A percentile compares a stretch with the other conserved stretches of the same genome.
Evolutionary conservation across 1,140 invertebrate genomes (phyloP).

Genomic region (Aphelenchoides fujianensis): DNA sequence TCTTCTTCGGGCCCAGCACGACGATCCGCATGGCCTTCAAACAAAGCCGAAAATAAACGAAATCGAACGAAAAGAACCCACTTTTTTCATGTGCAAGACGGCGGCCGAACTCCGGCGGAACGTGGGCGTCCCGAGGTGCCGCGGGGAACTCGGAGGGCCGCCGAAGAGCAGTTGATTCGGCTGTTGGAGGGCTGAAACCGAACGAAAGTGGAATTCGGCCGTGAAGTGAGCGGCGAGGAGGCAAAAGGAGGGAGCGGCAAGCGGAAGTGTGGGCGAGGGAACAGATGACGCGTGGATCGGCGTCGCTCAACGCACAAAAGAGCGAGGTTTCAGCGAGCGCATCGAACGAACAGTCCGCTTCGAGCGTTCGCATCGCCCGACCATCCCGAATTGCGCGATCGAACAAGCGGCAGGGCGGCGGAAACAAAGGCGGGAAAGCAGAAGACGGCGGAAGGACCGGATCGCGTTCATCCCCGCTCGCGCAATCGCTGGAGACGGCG

Average conservation of each 20-base stretch:
- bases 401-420: no score
- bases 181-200: not conserved
- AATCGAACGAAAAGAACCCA: not conserved
- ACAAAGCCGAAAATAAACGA: no score
- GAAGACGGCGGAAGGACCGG: no score
- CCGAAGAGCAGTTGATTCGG: not conserved
- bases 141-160: not conserved
- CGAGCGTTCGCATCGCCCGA: no score
- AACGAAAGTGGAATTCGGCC: not conserved
- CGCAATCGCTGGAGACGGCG: no score
- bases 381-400: no score
- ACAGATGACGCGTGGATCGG: not conserved
- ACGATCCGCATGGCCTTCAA: slow-evolving; percentile 44
- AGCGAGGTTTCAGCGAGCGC: no score
- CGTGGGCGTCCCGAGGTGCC: not conserved
- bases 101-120: slow-evolving; percentile 2
- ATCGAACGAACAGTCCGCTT: no score
- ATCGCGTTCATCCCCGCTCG: no score
- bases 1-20: slow-evolving; percentile 36
- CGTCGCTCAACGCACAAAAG: no score
- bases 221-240: not conserved
- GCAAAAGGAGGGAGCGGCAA: not conserved
- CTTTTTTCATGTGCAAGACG: slow-evolving; percentile 10
- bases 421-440: no score
- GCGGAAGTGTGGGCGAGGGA: not conserved